Percentiles rank a stretch among this genome's conserved stretches.
Conservation (phyloP, 2,797 vertebrate species). For the Sebastolobus altivelis region DNA sequence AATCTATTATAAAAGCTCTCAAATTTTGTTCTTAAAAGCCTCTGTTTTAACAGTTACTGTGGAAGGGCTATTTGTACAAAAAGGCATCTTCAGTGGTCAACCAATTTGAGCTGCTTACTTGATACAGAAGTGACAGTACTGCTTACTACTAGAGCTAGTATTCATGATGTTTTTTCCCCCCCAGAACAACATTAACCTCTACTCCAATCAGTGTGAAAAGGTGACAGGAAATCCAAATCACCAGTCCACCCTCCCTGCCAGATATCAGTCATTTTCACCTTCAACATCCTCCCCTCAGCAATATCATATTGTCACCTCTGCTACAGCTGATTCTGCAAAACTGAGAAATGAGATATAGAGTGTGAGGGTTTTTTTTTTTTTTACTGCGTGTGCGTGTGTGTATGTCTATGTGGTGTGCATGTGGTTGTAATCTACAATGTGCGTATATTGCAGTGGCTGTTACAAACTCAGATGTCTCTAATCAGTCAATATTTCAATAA, state of each 20-base stretch:
- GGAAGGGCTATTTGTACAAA: neutral
- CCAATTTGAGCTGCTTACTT: slow-evolving; percentile 17
- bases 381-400: neutral
- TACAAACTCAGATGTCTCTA: slow-evolving; percentile 50
- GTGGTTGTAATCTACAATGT: neutral
- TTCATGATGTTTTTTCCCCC: neutral
- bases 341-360: slow-evolving; percentile 42
- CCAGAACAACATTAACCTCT: slow-evolving; percentile 56
- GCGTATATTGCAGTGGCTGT: neutral
- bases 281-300: slow-evolving; percentile 44
- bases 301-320: slow-evolving; percentile 61
- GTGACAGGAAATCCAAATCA: slow-evolving; percentile 46
- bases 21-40: slow-evolving; percentile 28
- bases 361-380: slow-evolving; percentile 10
- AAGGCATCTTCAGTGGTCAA: slow-evolving; percentile 19
- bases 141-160: slow-evolving; percentile 13
- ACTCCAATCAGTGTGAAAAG: slow-evolving; percentile 45
- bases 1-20: slow-evolving; percentile 29
- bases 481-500: slow-evolving; percentile 54
- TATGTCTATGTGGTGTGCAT: neutral
- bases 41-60: neutral
- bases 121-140: slow-evolving; percentile 7
- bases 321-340: slow-evolving; percentile 77
- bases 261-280: slow-evolving; percentile 67
- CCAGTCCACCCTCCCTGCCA: slow-evolving; percentile 21